Base-by-base conservation (phyloP, 1,140 invertebrate species). In the Caligus rogercresseyi region DNA sequence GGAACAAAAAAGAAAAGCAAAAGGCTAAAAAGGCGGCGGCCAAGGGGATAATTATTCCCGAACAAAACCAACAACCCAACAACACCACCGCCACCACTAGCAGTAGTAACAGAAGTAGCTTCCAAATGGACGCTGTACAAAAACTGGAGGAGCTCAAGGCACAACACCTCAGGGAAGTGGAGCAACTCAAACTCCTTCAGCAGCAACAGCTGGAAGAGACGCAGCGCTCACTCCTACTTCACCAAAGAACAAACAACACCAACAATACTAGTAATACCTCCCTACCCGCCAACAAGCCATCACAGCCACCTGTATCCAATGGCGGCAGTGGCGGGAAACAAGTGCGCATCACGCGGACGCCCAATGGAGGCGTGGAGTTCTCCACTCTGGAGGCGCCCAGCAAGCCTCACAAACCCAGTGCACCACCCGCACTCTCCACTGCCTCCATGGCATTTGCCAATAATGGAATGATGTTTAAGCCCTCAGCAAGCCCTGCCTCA, bases 1-100 rank as follows among this genome's bases (percentile, higher is more conserved):
- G 18, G 14, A 63, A 62, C 23, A 63, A 63, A 21, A 63, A 63
- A 51, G 61, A 16, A 14, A 51, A 51, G 1, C 61, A 63, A 53
- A 60, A 53, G 23, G 18, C 25, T 7, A 63, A 63, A 23, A 63
- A 63, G 23, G 19, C 25, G 1, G 61, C 53, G 18, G 54, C 61
- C 19, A 56, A 63, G 25, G 61, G 52, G 16, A n/a, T 58, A 2
- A 18, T 23, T 2, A 15, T 26, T 14, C n/a, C 60, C 2, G n/a
- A 18, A 11, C 25, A 61, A 43, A 1, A 20, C 18, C 24, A 60
- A 25, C 16, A 14, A 43, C 24, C 24, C n/a, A 1, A 14, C 14
- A 15, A 23, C 16, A 13, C 18, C 16, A n/a, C 3, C 7, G 24
- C 26, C 15, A 7, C 31, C n/a, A 7, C 31, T 43, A 11, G 7